Base-by-base conservation (phyloP, 1,140 invertebrate genomes). In the Drosophila azteca region DNA sequence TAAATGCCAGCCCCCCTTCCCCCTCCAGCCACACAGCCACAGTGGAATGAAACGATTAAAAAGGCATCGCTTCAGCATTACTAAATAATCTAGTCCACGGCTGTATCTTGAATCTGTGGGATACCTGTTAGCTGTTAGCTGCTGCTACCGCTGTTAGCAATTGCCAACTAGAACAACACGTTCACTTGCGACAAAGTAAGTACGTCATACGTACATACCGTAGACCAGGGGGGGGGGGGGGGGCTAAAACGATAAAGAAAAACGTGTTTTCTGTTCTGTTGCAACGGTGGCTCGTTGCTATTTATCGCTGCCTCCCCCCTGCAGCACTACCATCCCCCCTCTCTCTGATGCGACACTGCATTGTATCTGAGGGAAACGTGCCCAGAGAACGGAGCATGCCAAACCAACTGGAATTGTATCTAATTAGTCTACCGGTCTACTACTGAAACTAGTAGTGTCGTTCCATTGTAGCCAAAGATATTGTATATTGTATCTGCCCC, bases 141-240 rank as follows among this genome's bases (percentile, higher is more conserved):
- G 46, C 31, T 46, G 49, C 55, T 58, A 17, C 48, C 26, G 11
- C 35, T 83, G 74, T 88, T 20, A 20, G 74, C 83, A 85, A 88
- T 79, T 79, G 79, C 83, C 82, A 87, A 87, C 79, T 87, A 88
- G 82, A 87, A 87, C 82, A 85, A 74, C 82, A 87, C 83, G 82
- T 88, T 87, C 83, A 83, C 74, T 77, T 88, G 83, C 63, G 82
- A 85, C 82, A 88, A 78, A 65, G 73, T 72, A 62, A 62, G 73
- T 72, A 62, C 77, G 54, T 74, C 85, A 75, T 67, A 79, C 8
- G 17, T 20, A 20, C 17, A 1, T 20, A 20, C 17, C 9, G 46
- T 15, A 11, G 50, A 11, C 1, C 39, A 15, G 55, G 39, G 43
- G 17, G 45, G 15, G 55, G 39, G 43, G 17, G 17, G 17, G 17